phyloP scores from a whole-genome alignment of 1,140 invertebrate genomes.

The Zaprionus tsacasi region DNA sequence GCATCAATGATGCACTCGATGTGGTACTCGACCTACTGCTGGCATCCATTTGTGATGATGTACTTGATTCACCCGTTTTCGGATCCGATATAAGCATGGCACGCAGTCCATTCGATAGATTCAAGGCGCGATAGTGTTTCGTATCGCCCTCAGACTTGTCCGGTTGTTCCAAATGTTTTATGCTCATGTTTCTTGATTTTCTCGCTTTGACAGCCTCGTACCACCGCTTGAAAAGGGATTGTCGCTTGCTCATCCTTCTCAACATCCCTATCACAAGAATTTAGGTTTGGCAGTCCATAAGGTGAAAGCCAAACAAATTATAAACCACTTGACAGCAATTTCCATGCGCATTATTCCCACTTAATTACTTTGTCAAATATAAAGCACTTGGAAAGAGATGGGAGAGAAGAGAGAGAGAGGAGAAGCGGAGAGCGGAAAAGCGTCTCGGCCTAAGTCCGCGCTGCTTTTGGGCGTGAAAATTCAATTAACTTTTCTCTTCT shows the following conservation, averaged over 20 bases:
- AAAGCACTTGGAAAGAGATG: conserved; percentile 51
- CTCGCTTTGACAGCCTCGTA: conserved; percentile 25
- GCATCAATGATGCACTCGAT: conserved; percentile 35
- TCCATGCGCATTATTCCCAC: conserved; percentile 70
- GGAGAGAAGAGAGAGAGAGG: background rate
- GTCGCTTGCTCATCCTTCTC: conserved; percentile 43
- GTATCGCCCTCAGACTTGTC: conserved; percentile 61
- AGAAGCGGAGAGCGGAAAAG: background rate
- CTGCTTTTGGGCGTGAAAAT: conserved; percentile 67
- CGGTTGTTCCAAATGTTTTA: conserved; percentile 30
- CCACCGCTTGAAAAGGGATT: conserved; percentile 20
- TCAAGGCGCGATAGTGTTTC: conserved; percentile 46
- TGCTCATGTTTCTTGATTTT: background rate
- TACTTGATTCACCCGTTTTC: background rate
- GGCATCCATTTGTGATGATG: background rate
- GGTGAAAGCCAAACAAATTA: conserved; percentile 57
- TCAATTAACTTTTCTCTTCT: conserved; percentile 67
- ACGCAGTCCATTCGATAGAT: conserved; percentile 49
- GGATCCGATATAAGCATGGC: conserved; percentile 62
- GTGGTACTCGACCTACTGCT: background rate
- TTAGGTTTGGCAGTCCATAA: conserved; percentile 39
- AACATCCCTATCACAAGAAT: conserved; percentile 16
- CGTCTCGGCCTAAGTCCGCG: conserved; percentile 12
- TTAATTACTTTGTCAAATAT: conserved; percentile 78
- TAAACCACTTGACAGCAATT: conserved; percentile 67